phyloP scores from a whole-genome alignment of 2,113 vertebrate species.

The Eudorcas thomsonii region DNA sequence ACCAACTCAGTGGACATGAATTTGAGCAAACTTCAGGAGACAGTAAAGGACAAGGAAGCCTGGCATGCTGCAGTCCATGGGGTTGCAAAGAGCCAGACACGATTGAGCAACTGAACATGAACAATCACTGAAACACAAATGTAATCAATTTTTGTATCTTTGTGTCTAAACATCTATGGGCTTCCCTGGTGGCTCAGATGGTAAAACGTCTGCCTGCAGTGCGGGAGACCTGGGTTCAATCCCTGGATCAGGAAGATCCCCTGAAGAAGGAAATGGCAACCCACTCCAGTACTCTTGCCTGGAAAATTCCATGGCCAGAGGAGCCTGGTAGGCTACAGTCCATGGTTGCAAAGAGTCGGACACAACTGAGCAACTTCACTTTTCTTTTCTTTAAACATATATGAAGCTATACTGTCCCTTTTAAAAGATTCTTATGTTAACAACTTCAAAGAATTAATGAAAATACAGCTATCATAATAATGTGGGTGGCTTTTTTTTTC shows the following conservation, averaged over 20 bases:
- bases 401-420: background rate
- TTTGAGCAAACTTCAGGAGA: background rate
- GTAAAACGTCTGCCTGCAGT: background rate
- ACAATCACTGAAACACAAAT: background rate
- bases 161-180: background rate
- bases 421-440: background rate
- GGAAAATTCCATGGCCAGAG: background rate
- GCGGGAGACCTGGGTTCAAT: background rate
- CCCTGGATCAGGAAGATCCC: background rate
- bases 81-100: background rate
- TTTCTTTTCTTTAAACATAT: background rate
- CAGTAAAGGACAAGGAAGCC: background rate
- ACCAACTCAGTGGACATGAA: background rate
- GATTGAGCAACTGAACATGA: background rate
- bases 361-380: background rate
- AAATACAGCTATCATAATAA: background rate
- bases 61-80: background rate
- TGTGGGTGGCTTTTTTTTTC: background rate
- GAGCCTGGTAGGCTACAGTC: background rate
- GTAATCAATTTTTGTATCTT: background rate
- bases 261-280: background rate
- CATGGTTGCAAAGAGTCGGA: background rate
- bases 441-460: slow-evolving; percentile 40
- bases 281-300: background rate
- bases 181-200: background rate